Conservation (phyloP, 1,140 invertebrate genomes). For the Conus betulinus region DNA sequence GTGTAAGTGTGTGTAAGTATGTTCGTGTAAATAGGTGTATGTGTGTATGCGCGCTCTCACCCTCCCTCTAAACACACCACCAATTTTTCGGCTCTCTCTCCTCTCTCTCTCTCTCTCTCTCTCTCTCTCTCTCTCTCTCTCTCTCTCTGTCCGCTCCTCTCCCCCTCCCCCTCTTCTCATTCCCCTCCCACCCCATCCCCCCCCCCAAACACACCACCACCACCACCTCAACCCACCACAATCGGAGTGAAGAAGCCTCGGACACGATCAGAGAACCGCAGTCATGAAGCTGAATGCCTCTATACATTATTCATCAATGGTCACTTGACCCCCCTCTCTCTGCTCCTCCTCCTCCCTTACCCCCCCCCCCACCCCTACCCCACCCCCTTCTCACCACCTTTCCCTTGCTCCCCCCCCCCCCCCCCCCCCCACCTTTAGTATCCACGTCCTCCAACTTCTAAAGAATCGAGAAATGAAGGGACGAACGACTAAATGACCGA, state of each 20-base stretch:
- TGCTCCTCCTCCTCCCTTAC: background rate
- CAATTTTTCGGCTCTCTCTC: background rate
- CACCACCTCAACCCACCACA: background rate
- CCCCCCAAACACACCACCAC: background rate
- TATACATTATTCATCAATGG: background rate
- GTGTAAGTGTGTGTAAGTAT: background rate
- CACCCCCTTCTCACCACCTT: too few species aligned
- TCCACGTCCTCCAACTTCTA: too few species aligned
- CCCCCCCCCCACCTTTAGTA: too few species aligned
- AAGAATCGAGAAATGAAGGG: too few species aligned
- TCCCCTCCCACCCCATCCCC: background rate
- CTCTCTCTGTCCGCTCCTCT: background rate
- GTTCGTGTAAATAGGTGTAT: background rate
- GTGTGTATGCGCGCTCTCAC: background rate
- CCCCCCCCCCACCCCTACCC: too few species aligned
- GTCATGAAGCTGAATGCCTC: too few species aligned
- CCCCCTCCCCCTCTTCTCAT: background rate
- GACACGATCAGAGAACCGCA: too few species aligned
- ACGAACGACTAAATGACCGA: too few species aligned
- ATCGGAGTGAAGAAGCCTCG: too few species aligned
- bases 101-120: background rate
- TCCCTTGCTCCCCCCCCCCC: too few species aligned
- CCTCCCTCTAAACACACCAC: too few species aligned
- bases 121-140: constrained; percentile 20
- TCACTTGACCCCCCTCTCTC: background rate